Evolutionary conservation across 1,140 invertebrate genomes (phyloP).

Genomic region (Conus ventricosus): DNA sequence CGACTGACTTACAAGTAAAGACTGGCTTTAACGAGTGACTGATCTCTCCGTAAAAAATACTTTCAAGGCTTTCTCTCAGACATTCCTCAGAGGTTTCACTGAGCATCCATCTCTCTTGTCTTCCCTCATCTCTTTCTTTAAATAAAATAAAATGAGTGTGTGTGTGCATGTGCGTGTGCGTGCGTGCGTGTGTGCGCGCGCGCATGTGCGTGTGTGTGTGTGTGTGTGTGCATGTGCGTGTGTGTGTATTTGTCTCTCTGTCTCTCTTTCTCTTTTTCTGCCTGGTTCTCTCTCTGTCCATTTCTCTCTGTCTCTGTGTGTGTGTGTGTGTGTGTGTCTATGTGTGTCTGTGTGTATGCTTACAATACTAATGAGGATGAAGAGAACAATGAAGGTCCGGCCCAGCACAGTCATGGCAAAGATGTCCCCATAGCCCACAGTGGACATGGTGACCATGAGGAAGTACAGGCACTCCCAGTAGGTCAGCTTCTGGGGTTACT

Average conservation of each 20-base stretch:
- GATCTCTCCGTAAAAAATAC: too few relatives aligned
- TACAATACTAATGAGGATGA: slow-evolving; percentile 73
- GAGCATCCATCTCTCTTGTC: too few relatives aligned
- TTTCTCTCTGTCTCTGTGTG: neutral
- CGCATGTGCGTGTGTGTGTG: neutral
- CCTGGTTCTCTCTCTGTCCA: too few relatives aligned
- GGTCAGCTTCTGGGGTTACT: slow-evolving; percentile 65
- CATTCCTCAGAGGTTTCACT: too few relatives aligned
- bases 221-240: neutral
- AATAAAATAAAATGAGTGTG: neutral
- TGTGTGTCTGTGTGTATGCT: slow-evolving; percentile 49
- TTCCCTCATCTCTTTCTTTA: too few relatives aligned
- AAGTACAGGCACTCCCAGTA: slow-evolving; percentile 76
- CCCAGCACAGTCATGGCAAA: slow-evolving; percentile 69
- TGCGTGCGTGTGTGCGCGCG: neutral
- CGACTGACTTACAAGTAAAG: too few relatives aligned
- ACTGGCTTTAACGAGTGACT: too few relatives aligned
- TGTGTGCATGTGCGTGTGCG: neutral
- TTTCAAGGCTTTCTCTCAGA: too few relatives aligned
- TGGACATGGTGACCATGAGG: slow-evolving; percentile 75
- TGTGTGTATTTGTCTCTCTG: neutral
- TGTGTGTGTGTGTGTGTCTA: neutral
- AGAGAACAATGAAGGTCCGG: slow-evolving; percentile 71
- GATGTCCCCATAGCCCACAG: slow-evolving; percentile 75
- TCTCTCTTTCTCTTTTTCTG: too few relatives aligned